These are phyloP conservation scores for Ecliptopera silaceata DNA, from an alignment of 2,888 invertebrate species.

Conservation along the genomic window DNA sequence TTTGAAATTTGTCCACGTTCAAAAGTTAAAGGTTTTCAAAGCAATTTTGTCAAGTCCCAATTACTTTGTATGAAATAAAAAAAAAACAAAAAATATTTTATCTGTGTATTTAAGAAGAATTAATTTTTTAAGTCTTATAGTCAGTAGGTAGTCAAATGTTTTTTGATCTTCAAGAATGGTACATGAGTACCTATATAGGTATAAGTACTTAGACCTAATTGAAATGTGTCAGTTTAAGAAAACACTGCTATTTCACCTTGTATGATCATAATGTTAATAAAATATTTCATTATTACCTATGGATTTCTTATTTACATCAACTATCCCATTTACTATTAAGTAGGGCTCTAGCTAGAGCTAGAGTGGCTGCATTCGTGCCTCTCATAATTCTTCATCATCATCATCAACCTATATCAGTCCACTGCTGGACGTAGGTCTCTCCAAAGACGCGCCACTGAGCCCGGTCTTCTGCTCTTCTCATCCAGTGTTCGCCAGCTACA, in stretches of 20 bases:
- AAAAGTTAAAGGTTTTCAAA: background rate
- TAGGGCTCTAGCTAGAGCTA: background rate
- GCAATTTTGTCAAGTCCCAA: background rate
- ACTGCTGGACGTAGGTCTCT: no score
- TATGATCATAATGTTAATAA: conserved; percentile 30
- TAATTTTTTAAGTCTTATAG: no score
- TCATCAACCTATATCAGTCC: no score
- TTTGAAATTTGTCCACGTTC: conserved; percentile 10
- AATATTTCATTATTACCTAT: conserved; percentile 20
- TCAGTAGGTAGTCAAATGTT: no score
- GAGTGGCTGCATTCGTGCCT: no score
- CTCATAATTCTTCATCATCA: no score
- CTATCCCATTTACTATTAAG: background rate
- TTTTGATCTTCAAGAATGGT: background rate
- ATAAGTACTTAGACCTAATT: conserved; percentile 18
- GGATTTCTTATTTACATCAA: background rate
- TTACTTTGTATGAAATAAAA: background rate
- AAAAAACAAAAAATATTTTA: background rate
- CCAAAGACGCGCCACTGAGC: no score
- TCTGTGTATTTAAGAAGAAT: background rate
- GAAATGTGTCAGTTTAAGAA: conserved; percentile 11
- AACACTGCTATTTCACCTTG: conserved; percentile 20
- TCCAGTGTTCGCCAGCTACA: no score
- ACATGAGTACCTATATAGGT: conserved; percentile 1
- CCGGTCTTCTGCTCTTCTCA: no score